phyloP scores from a whole-genome alignment of 1,140 invertebrate species.

The Eriocheir sinensis region DNA sequence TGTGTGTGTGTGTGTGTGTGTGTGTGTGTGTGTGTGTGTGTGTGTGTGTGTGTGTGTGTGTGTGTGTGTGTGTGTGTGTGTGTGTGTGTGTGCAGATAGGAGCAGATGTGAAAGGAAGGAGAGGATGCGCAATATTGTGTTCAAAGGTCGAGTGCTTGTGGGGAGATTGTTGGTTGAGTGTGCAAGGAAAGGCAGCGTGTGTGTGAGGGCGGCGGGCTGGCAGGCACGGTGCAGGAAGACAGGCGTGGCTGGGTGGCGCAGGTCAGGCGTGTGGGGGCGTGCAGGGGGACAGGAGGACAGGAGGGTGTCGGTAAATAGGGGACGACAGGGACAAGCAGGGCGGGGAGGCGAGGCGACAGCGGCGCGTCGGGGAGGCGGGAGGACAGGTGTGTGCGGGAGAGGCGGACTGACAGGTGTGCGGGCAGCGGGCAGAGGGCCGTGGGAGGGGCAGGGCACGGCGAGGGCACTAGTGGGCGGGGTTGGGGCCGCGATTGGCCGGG shows the following conservation, averaged over 20 bases:
- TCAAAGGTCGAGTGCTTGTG: not conserved
- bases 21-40: slow-evolving; percentile 21
- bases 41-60: not conserved
- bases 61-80: too few species aligned
- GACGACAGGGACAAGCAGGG: not conserved
- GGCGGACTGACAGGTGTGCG: not conserved
- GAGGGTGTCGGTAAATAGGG: not conserved
- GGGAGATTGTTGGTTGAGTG: too few species aligned
- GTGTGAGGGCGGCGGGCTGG: not conserved
- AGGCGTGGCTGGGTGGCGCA: too few species aligned
- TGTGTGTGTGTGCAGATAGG: too few species aligned
- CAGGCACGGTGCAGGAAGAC: too few species aligned
- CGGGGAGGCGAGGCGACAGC: not conserved
- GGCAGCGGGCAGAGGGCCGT: not conserved
- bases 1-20: not conserved
- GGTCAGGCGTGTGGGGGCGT: not conserved
- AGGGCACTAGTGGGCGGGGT: slow-evolving; percentile 25
- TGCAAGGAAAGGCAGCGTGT: not conserved
- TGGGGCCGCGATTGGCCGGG: slow-evolving; percentile 9
- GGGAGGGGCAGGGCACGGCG: not conserved
- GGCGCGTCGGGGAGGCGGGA: not conserved
- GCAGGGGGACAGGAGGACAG: not conserved
- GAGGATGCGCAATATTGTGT: not conserved
- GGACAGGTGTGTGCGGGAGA: slow-evolving; percentile 36
- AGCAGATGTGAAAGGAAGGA: not conserved